Evolutionary conservation across 1,140 invertebrate genomes (phyloP).

Genomic region (Phymorhynchus buccinoides): DNA sequence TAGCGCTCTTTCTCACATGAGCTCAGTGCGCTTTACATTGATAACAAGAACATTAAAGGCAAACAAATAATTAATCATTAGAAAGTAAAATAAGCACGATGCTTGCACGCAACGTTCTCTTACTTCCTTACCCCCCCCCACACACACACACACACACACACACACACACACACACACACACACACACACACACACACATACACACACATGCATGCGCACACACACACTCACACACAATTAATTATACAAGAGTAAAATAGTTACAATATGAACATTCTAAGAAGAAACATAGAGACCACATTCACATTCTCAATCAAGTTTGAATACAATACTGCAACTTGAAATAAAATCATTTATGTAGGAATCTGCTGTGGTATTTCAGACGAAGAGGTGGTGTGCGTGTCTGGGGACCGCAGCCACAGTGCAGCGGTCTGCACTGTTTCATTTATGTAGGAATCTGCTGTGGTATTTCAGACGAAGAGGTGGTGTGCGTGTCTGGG

Average conservation of each 20-base stretch:
- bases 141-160: background rate
- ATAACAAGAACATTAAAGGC: too few relatives aligned
- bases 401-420: constrained; percentile 67
- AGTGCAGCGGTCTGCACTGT: constrained; percentile 55
- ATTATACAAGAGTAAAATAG: background rate
- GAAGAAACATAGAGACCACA: too few relatives aligned
- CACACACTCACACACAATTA: background rate
- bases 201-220: background rate
- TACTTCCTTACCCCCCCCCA: too few relatives aligned
- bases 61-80: too few relatives aligned
- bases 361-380: too few relatives aligned
- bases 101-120: too few relatives aligned
- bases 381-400: constrained; percentile 57
- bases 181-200: background rate
- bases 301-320: too few relatives aligned
- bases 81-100: too few relatives aligned
- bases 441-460: background rate
- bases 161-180: background rate
- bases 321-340: too few relatives aligned
- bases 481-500: constrained; percentile 60
- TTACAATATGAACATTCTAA: background rate
- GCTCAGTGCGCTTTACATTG: too few relatives aligned
- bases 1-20: too few relatives aligned
- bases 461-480: constrained; percentile 56
- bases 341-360: too few relatives aligned